Evolutionary conservation across 2,888 invertebrate genomes (phyloP), one percentile per base, ranked within the genome.

Genomic region (Isotomurus palustris): DNA sequence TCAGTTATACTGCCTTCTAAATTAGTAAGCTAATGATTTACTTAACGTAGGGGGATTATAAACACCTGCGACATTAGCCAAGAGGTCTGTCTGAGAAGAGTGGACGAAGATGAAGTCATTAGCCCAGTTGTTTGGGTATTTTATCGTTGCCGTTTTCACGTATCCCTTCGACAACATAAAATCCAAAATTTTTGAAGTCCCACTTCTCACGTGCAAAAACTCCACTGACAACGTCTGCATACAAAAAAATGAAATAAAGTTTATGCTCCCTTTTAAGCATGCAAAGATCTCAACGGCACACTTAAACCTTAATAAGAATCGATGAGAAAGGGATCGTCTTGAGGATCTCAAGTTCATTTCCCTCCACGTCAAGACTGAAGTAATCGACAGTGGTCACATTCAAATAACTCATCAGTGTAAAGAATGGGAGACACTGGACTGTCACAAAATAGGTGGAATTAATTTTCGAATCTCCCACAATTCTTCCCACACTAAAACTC

Each of bases 291-390:
- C 17, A 40, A 25, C 27, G 21, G 25, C 35, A 45, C 44, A 21
- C 21, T 17, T 2, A 25, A 51, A 73, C 72, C 58, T 71, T 72
- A 21, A 76, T 74, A 53, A 74, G 60, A 10, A 76, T 62, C 53
- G 73, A 72, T 32, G 75, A 72, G 63, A 73, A 76, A 5, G 76
- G 76, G 58, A 77, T 73, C 1, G 76, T 75, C 48, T 71, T 66
- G 2, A 77, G 62, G 6, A 77, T 74, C 4, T 71, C 69, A 12
- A 76, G 53, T 60, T 77, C 77, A 28, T 71, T 69, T 2, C 77
- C 76, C 64, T 76, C 77, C 4, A 77, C 73, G 56, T 77, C 77
- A 35, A 77, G 68, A 52, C 74, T 74, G 60, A 76, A 75, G 64
- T 75, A 76, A 65, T 76, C 75, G 3, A 76, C 70, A 0, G 66